A percentile compares a stretch with the other conserved stretches of the same genome.
Evolutionary conservation across 2,888 invertebrate genomes (phyloP).

Genomic region (Oxytorus armatus): DNA sequence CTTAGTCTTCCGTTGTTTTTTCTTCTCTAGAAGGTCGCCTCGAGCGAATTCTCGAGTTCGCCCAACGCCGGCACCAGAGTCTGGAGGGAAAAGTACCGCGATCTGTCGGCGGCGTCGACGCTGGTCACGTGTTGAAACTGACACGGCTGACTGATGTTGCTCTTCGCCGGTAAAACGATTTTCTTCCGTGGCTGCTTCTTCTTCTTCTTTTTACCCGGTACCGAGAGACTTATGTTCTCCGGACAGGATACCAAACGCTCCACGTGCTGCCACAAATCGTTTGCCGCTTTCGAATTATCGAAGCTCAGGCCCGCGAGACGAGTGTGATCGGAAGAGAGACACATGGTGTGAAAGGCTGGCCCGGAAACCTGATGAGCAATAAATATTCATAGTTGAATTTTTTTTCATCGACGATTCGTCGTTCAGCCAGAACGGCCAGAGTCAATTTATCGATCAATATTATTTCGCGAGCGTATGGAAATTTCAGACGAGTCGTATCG

Average conservation of each 20-base stretch:
- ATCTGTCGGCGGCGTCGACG: slow-evolving; percentile 89
- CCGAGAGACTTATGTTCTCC: slow-evolving; percentile 91
- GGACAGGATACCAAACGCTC: slow-evolving; percentile 91
- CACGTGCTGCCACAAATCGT: slow-evolving; percentile 89
- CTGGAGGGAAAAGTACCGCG: slow-evolving; percentile 89
- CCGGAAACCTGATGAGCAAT: slow-evolving; percentile 85
- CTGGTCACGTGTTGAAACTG: slow-evolving; percentile 94
- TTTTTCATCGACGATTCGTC: no score
- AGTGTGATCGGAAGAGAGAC: slow-evolving; percentile 91
- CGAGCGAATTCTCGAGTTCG: slow-evolving; percentile 76
- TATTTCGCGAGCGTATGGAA: no score
- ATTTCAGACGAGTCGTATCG: no score
- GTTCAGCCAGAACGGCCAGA: no score
- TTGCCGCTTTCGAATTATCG: slow-evolving; percentile 90
- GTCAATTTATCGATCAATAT: no score
- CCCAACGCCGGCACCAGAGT: slow-evolving; percentile 86
- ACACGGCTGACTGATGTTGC: slow-evolving; percentile 93
- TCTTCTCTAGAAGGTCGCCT: slow-evolving; percentile 75
- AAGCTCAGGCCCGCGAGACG: slow-evolving; percentile 92
- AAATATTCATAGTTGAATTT: background rate
- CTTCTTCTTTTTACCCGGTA: slow-evolving; percentile 88
- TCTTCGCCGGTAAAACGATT: slow-evolving; percentile 89
- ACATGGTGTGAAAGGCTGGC: slow-evolving; percentile 93
- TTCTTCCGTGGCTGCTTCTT: slow-evolving; percentile 86
- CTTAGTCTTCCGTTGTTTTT: slow-evolving; percentile 6